These are phyloP conservation scores for Tenodera sinensis DNA, from an alignment of 2,888 invertebrate species.

Conservation along the genomic window DNA sequence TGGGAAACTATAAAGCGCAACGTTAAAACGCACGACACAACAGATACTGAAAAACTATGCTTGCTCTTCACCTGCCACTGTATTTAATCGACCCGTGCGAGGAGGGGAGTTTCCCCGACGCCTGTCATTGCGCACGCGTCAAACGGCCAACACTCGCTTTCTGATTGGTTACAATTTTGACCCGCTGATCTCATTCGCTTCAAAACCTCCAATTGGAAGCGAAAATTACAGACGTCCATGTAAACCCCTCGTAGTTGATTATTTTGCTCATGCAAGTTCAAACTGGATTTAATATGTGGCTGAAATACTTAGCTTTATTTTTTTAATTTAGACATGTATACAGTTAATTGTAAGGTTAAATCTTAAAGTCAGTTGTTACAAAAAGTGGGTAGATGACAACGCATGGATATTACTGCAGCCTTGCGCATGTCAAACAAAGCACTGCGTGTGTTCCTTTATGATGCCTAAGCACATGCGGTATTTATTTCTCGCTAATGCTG, in stretches of 20 bases:
- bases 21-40: not conserved
- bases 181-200: not conserved
- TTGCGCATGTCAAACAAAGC: no score
- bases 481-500: no score
- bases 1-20: not conserved
- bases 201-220: not conserved
- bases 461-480: no score
- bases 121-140: not conserved
- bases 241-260: not conserved
- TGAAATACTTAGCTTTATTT: not conserved
- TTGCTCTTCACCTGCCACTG: not conserved
- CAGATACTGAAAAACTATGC: not conserved
- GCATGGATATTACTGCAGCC: no score
- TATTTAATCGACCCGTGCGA: not conserved
- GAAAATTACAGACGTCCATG: not conserved
- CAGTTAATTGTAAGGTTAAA: not conserved
- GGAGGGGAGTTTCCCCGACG: not conserved
- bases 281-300: not conserved
- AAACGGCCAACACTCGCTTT: not conserved
- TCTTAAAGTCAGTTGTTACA: not conserved
- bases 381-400: no score
- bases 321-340: not conserved
- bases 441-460: no score
- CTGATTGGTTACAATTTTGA: not conserved
- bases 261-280: not conserved